A percentile compares a stretch with the other conserved stretches of the same genome.
Evolutionary conservation across 1,140 invertebrate genomes (phyloP).

Genomic region (Heliothis virescens): DNA sequence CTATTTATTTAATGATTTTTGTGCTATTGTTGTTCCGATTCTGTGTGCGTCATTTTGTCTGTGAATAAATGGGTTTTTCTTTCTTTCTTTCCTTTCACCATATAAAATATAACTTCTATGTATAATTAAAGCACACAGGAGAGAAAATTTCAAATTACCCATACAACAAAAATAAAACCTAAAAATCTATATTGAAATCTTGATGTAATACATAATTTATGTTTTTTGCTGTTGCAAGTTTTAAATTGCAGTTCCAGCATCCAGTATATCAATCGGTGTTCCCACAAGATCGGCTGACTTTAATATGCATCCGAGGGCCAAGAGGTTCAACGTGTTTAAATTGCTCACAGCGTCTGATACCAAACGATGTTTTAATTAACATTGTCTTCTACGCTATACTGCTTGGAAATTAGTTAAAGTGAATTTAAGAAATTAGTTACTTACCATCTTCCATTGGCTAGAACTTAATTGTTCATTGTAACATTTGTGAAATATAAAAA

Average conservation of each 20-base stretch:
- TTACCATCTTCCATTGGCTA: no score
- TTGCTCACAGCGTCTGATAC: slow-evolving; percentile 75
- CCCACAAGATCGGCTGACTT: slow-evolving; percentile 69
- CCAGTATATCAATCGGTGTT: slow-evolving; percentile 37
- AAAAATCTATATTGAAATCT: no score
- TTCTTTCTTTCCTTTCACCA: no score
- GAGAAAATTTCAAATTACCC: not conserved
- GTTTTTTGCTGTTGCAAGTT: not conserved
- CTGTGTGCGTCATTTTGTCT: no score
- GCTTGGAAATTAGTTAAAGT: slow-evolving; percentile 32
- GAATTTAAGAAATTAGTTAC: not conserved
- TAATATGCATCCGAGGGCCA: slow-evolving; percentile 81
- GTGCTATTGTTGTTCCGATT: no score
- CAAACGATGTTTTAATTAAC: slow-evolving; percentile 69
- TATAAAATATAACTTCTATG: no score
- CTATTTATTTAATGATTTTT: no score
- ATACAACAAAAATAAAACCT: no score
- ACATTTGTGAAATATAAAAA: not conserved
- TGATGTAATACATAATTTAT: not conserved
- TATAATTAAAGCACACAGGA: no score
- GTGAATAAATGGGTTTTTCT: no score
- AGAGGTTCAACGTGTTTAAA: slow-evolving; percentile 79
- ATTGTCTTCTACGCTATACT: slow-evolving; percentile 49
- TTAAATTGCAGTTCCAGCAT: slow-evolving; percentile 44
- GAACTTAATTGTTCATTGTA: no score